These are phyloP conservation scores for Pegoplata infirma DNA, from an alignment of 2,888 invertebrate genomes.

Conservation along the genomic window DNA sequence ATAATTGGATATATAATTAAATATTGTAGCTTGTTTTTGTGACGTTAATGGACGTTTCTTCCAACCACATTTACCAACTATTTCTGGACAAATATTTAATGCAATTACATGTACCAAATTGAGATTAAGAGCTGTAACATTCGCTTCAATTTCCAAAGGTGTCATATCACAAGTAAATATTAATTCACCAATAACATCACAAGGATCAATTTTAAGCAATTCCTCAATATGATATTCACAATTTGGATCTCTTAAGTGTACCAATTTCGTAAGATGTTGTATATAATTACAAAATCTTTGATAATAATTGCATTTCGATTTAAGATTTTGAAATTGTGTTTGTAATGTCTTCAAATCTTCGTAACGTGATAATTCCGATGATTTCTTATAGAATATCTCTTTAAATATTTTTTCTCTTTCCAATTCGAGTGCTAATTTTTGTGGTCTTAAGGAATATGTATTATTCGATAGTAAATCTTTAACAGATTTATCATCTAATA, in stretches of 20 bases:
- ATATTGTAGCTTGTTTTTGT: constrained; percentile 72
- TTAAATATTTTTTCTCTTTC: constrained; percentile 71
- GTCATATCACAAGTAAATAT: constrained; percentile 84
- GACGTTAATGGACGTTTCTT: constrained; percentile 58
- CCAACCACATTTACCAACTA: constrained; percentile 57
- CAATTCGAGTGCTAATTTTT: constrained; percentile 68
- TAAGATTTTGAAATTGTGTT: constrained; percentile 73
- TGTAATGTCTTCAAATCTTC: constrained; percentile 72
- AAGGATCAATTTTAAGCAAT: constrained; percentile 77
- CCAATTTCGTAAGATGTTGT: constrained; percentile 74
- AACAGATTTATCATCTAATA: constrained; percentile 67
- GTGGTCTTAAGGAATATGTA: constrained; percentile 70
- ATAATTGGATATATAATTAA: constrained; percentile 74
- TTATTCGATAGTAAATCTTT: constrained; percentile 70
- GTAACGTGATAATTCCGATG: constrained; percentile 66
- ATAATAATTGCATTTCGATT: constrained; percentile 74
- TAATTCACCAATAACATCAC: constrained; percentile 83
- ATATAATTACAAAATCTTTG: constrained; percentile 72
- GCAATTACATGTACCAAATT: constrained; percentile 87
- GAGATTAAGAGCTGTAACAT: constrained; percentile 84
- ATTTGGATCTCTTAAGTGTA: constrained; percentile 75
- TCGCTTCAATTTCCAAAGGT: constrained; percentile 83
- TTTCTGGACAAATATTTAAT: constrained; percentile 84
- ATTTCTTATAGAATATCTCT: constrained; percentile 66
- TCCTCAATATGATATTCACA: constrained; percentile 70